A percentile compares a stretch with the other conserved stretches of the same genome.
Conservation (phyloP, 2,113 vertebrate species). For the Geothlypis trichas region DNA sequence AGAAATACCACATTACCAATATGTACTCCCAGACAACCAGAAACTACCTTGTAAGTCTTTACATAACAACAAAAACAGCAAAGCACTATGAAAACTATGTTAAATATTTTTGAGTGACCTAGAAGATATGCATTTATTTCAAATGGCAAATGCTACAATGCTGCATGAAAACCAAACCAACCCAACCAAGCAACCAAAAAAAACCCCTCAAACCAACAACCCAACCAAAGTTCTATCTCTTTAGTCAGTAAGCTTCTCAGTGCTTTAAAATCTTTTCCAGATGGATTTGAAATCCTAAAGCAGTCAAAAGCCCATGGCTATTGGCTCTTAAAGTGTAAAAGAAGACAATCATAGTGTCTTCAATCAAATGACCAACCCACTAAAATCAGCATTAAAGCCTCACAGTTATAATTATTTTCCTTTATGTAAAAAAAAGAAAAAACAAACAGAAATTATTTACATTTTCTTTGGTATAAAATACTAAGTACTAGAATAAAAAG, state of each 20-base stretch:
- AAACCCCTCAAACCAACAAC: neutral
- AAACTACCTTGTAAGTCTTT: neutral
- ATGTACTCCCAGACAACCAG: neutral
- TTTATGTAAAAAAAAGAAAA: neutral
- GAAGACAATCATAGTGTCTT: neutral
- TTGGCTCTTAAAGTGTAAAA: neutral
- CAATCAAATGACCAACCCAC: neutral
- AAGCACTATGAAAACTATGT: neutral
- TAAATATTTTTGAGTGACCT: neutral
- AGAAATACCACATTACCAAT: neutral
- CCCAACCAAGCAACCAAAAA: neutral
- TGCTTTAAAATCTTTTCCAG: neutral
- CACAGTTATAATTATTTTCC: neutral
- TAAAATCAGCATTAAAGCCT: neutral
- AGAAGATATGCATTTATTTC: neutral
- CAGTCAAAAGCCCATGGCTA: neutral
- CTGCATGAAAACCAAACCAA: neutral
- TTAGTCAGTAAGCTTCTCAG: neutral
- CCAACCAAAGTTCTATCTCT: accelerated
- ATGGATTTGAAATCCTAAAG: neutral
- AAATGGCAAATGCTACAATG: neutral
- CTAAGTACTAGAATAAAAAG: neutral
- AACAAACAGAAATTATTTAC: neutral
- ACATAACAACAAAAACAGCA: neutral
- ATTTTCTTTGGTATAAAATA: neutral